These are phyloP conservation scores for Huso huso DNA, from an alignment of 2,797 vertebrate species.

Conservation along the genomic window DNA sequence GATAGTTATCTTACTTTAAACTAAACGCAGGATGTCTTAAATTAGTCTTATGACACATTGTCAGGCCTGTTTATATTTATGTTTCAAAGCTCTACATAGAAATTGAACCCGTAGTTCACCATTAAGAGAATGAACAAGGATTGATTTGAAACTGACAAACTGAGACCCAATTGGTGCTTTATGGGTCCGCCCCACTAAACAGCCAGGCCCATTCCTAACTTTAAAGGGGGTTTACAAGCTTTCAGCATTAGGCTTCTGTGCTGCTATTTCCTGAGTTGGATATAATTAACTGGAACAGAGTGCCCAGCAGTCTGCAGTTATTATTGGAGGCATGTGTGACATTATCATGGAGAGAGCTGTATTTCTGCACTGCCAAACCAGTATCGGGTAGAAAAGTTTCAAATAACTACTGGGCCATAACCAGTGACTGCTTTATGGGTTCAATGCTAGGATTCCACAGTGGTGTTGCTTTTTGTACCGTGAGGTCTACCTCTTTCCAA, in stretches of 20 bases:
- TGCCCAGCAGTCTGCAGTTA: conserved; percentile 41
- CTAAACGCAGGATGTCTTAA: too few species aligned
- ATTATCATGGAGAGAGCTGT: conserved; percentile 27
- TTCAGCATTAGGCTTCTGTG: conserved; percentile 33
- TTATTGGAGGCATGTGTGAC: conserved; percentile 49
- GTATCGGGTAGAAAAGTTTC: conserved; percentile 4
- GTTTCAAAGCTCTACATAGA: too few species aligned
- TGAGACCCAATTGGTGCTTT: neutral
- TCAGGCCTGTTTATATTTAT: too few species aligned
- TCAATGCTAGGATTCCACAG: too few species aligned
- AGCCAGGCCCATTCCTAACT: neutral
- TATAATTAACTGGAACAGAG: conserved; percentile 51
- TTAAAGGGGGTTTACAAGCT: conserved; percentile 5
- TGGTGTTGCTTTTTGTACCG: too few species aligned
- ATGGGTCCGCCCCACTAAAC: neutral
- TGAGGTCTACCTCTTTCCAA: too few species aligned
- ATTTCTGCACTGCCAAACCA: conserved; percentile 19
- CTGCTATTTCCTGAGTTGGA: conserved; percentile 52
- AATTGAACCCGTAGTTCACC: neutral
- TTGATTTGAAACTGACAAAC: neutral
- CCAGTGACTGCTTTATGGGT: too few species aligned
- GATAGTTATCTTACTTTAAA: too few species aligned
- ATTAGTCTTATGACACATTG: too few species aligned
- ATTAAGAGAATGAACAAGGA: neutral
- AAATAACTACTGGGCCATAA: too few species aligned